Evolutionary conservation across 2,888 invertebrate genomes (phyloP), one percentile per base, ranked within the genome.

Genomic region (Ophonus ardosiacus): DNA sequence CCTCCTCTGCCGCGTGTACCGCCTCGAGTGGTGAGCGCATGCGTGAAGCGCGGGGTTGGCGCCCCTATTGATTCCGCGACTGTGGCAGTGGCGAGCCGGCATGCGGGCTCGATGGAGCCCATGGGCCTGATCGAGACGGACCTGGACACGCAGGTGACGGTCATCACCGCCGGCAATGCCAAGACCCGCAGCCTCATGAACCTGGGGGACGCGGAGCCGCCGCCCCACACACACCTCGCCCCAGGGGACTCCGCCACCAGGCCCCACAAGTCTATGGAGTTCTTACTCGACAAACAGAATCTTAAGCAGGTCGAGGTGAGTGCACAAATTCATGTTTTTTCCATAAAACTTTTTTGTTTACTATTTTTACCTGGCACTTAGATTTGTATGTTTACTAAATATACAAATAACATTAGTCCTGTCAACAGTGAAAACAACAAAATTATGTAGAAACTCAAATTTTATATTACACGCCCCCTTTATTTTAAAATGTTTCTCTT

Each of bases 211-310:
- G 91, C 89, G 88, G 90, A 90, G 88, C 88, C 87, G 86, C 87
- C 87, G 86, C 87, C 86, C 86, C 79, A 40, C 38, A 86, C 85
- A 93, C 92, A 91, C 92, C 92, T 92, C 91, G 92, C 91, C 81
- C 86, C 83, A 83, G 43, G 43, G 43, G 87, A 71, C 83, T 86
- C 86, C 86, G 87, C 89, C 86, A 88, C 88, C 74, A 88, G 93
- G 87, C 96, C 96, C 80, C 96, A 96, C 93, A 97, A 97, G 93
- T 97, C 97, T 92, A 97, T 98, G 97, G 98, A 98, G 94, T 98
- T 97, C 93, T 95, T 98, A 91, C 94, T 98, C 92, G 97, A 97
- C 93, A 97, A 97, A 93, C 96, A 97, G 91, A 97, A 97, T 93
- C 96, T 97, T 90, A 96, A 95, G 90, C 95, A 95, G 88, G 95